Base-by-base conservation (phyloP, 2,888 invertebrate genomes). In the Drosophila pullipes region DNA sequence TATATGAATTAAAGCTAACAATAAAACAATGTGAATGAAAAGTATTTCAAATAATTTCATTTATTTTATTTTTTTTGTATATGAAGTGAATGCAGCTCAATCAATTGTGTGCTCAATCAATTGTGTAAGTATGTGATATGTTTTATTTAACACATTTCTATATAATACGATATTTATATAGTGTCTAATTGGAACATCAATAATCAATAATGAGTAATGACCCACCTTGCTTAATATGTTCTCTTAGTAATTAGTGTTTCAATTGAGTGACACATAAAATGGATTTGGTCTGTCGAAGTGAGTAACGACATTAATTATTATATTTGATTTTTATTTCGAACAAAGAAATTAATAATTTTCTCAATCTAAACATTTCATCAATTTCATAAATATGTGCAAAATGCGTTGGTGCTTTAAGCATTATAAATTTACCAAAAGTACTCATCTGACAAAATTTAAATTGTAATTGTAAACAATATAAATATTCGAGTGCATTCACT, bases 1-100 rank as follows among this genome's bases (percentile, higher is more conserved):
- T 85, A 81, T 85, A 83, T 85, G 63, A 79, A 83, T 83, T 85
- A 85, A 85, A 66, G 76, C 73, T 84, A 84, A 82, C 77, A 89
- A 86, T 89, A 86, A 82, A 82, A 78, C 60, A 69, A 82, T 68
- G 85, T 83, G 85, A 85, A 88, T 60, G 76, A 87, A 76, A 58
- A 37, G 1, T 59, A 52, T 16, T 28, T 31, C 2, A 35, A 5
- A 16, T 35, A 35, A 35, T 16, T 30, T 30, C n/a, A 16, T 59
- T 25, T n/a, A 13, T 68, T 50, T 33, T 13, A 25, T n/a, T 44
- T 7, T 44, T 7, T 7, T 37, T 35, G 6, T 33, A 16, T n/a
- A 2, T 4, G n/a, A 4, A 41, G 41, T 11, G 10, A 41, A n/a
- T 5, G 41, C n/a, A n/a, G 2, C 35, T 22, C 11, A 44, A 47